These are phyloP conservation scores for Eudasyphora cyanicolor DNA, from an alignment of 2,888 invertebrate species.

Conservation along the genomic window DNA sequence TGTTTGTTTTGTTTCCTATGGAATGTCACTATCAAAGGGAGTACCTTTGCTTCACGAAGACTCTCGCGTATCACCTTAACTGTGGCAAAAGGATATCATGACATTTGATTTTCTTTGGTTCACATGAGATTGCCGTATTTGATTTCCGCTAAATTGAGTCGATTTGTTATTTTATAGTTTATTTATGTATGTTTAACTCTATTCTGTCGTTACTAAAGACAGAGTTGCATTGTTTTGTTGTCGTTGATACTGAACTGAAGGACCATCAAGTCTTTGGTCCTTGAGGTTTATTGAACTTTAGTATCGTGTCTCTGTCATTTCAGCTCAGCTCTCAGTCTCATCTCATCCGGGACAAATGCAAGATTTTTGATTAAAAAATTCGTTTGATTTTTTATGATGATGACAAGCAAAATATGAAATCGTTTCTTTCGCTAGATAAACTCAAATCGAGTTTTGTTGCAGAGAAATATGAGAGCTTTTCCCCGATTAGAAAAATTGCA, in stretches of 20 bases:
- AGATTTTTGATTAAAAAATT: conserved; percentile 35
- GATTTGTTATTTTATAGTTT: conserved; percentile 71
- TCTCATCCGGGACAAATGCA: neutral
- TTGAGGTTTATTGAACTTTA: conserved; percentile 59
- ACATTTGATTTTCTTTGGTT: conserved; percentile 48
- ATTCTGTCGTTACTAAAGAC: neutral
- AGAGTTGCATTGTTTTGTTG: conserved; percentile 35
- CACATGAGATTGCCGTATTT: conserved; percentile 61
- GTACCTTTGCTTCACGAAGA: conserved; percentile 7
- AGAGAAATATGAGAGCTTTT: neutral
- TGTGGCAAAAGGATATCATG: conserved; percentile 35
- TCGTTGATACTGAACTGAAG: no score
- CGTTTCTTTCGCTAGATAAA: conserved; percentile 47
- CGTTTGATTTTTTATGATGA: conserved; percentile 61
- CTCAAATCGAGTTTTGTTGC: conserved; percentile 48
- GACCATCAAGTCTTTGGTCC: neutral
- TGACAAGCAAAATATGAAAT: conserved; percentile 48
- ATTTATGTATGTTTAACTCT: conserved; percentile 59
- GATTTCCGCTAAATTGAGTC: conserved; percentile 72
- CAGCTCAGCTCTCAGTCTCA: neutral
- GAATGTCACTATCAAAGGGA: neutral
- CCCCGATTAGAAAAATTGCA: neutral
- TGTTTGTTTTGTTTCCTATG: neutral
- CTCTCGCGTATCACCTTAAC: conserved; percentile 2
- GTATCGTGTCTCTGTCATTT: conserved; percentile 6